These are phyloP conservation scores for Macrosteles quadrilineatus DNA, from an alignment of 1,140 invertebrate species.

Conservation along the genomic window DNA sequence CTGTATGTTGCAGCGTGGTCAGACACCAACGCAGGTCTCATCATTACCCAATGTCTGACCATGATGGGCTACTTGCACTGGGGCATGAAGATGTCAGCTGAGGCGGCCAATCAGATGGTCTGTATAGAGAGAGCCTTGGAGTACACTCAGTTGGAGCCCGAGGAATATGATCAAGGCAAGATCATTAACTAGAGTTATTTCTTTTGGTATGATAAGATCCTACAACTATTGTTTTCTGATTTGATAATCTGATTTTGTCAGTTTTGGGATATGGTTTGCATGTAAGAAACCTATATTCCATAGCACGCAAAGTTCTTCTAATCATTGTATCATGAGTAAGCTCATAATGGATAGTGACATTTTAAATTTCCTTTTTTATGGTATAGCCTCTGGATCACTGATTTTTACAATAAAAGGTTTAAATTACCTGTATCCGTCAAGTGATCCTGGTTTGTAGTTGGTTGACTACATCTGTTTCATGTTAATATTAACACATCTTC, in stretches of 20 bases:
- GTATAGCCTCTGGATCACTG: too few relatives aligned
- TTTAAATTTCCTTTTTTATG: too few relatives aligned
- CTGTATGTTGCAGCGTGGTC: conserved; percentile 44
- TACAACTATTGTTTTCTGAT: not conserved
- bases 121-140: conserved; percentile 76
- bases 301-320: not conserved
- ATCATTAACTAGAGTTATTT: not conserved
- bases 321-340: not conserved
- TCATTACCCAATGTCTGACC: conserved; percentile 78
- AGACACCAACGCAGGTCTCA: conserved; percentile 74
- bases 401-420: too few relatives aligned
- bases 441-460: too few relatives aligned
- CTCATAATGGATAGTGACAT: not conserved
- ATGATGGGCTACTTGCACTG: conserved; percentile 81
- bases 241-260: not conserved
- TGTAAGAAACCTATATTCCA: not conserved
- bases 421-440: too few relatives aligned
- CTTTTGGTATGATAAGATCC: not conserved
- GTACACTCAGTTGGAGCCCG: conserved; percentile 66
- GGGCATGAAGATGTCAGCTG: conserved; percentile 75
- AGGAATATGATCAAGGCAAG: conserved; percentile 49
- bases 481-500: too few relatives aligned
- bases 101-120: conserved; percentile 74
- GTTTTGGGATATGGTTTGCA: not conserved
- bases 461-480: too few relatives aligned